A percentile compares a stretch with the other conserved stretches of the same genome.
Conservation (phyloP, 2,888 invertebrate species). For the Germaria angustata region DNA sequence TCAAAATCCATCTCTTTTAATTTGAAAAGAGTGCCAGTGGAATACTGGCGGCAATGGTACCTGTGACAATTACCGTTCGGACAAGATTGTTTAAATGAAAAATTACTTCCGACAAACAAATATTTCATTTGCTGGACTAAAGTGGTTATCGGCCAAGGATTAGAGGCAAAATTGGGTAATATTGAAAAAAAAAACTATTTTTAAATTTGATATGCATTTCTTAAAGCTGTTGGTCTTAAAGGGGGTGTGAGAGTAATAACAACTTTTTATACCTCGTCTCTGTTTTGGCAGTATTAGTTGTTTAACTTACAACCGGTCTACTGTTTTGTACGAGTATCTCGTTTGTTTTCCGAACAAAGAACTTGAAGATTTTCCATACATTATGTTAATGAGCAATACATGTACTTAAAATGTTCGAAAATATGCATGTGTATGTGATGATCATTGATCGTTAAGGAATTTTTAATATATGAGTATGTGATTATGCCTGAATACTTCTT, state of each 20-base stretch:
- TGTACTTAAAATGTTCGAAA: background rate
- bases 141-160: too few species aligned
- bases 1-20: constrained; percentile 18
- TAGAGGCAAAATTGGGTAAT: too few species aligned
- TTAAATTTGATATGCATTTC: background rate
- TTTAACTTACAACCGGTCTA: constrained; percentile 1
- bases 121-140: background rate
- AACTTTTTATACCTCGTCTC: background rate
- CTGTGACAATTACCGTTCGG: background rate
- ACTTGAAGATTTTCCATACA: background rate
- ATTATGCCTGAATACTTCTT: too few species aligned
- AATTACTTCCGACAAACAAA: background rate
- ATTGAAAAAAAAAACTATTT: too few species aligned
- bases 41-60: constrained; percentile 9
- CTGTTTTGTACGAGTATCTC: background rate
- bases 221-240: background rate
- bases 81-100: constrained; percentile 5
- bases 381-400: background rate
- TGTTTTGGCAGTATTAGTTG: background rate
- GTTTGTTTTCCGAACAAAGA: background rate
- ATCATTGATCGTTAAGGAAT: too few species aligned
- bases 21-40: background rate
- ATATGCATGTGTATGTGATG: too few species aligned
- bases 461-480: too few species aligned
- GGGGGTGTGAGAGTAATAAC: background rate